A percentile compares a stretch with the other conserved stretches of the same genome.
These are phyloP conservation scores for Cardinalis cardinalis DNA, from an alignment of 2,113 vertebrate genomes.

Conservation along the genomic window DNA sequence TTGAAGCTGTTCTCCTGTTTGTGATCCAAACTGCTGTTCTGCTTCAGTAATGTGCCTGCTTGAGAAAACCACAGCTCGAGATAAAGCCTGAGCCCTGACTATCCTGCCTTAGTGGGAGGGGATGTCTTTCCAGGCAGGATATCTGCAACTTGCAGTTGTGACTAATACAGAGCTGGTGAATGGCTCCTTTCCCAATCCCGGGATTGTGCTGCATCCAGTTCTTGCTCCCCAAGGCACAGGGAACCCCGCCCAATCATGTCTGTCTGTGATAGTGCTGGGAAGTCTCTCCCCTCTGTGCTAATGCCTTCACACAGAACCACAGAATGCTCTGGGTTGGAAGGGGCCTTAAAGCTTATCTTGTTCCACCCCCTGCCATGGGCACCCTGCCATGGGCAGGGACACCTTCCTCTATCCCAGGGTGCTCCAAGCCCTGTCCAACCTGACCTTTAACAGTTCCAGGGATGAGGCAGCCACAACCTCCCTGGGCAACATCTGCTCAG, in stretches of 20 bases:
- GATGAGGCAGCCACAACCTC: background rate
- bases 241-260: background rate
- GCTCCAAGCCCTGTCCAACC: background rate
- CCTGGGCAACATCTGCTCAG: background rate
- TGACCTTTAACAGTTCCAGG: background rate
- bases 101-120: background rate
- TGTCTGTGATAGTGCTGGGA: background rate
- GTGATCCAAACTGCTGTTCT: background rate
- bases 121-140: background rate
- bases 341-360: background rate
- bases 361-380: background rate
- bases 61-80: background rate
- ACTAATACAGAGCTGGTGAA: background rate
- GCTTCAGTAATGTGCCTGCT: background rate
- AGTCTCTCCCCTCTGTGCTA: background rate
- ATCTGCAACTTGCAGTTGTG: background rate
- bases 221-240: background rate
- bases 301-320: background rate
- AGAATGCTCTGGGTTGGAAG: background rate
- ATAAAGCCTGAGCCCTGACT: background rate
- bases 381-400: background rate
- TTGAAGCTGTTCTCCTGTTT: background rate
- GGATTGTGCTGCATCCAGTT: background rate
- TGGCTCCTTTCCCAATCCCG: background rate
- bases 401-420: background rate